phyloP scores from a whole-genome alignment of 2,888 invertebrate genomes.

The Tortricodes alternella region DNA sequence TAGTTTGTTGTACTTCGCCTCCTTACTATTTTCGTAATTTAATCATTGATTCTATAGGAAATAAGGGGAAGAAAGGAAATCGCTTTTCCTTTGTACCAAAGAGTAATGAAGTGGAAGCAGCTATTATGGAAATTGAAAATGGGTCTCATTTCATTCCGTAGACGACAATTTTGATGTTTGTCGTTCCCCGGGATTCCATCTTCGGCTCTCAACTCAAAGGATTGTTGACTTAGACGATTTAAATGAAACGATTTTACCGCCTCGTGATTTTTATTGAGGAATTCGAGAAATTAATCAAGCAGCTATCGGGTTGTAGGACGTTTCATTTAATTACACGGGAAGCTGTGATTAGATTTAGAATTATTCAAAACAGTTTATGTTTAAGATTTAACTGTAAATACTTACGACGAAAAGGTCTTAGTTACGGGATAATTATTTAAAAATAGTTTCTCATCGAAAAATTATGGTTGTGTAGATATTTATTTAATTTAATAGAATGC shows the following conservation, averaged over 20 bases:
- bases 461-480: no score
- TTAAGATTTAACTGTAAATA: no score
- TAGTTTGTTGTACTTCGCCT: no score
- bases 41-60: neutral
- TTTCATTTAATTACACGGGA: no score
- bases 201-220: conserved; percentile 32
- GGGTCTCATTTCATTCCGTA: conserved; percentile 52
- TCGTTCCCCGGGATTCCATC: conserved; percentile 48
- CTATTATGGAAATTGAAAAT: conserved; percentile 70
- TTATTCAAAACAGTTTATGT: no score
- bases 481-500: no score
- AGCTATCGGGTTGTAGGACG: no score
- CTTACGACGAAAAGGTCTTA: no score
- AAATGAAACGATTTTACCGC: conserved; percentile 18
- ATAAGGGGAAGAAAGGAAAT: neutral
- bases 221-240: conserved; percentile 35
- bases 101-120: conserved; percentile 61
- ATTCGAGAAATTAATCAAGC: conserved; percentile 18
- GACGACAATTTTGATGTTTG: conserved; percentile 57
- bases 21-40: no score
- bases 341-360: no score
- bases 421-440: no score
- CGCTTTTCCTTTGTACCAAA: conserved; percentile 36
- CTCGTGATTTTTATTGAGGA: conserved; percentile 20
- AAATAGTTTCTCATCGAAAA: no score